phyloP scores from a whole-genome alignment of 2,797 vertebrate species.

The Sphaeramia orbicularis region DNA sequence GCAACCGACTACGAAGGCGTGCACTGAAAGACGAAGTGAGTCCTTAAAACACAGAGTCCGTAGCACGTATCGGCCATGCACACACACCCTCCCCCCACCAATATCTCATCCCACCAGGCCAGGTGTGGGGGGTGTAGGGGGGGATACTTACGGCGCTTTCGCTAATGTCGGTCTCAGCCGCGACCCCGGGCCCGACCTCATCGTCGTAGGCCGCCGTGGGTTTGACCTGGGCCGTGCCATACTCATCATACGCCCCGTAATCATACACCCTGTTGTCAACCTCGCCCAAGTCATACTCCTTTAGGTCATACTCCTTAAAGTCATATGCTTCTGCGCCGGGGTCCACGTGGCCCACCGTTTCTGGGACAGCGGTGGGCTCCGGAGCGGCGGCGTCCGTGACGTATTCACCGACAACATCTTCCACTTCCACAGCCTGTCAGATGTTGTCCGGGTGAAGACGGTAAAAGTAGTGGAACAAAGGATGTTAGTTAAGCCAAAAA shows the following conservation, averaged over 20 bases:
- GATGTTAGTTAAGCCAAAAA: constrained; percentile 92
- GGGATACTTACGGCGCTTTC: constrained; percentile 92
- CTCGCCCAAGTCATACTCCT: constrained; percentile 84
- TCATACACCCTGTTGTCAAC: constrained; percentile 89
- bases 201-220: constrained; percentile 85
- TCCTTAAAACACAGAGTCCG: constrained; percentile 33
- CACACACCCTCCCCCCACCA: constrained; percentile 46
- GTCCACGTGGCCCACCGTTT: constrained; percentile 76
- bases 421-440: constrained; percentile 89
- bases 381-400: constrained; percentile 87
- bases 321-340: constrained; percentile 78
- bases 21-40: constrained; percentile 54
- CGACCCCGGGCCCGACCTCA: constrained; percentile 95
- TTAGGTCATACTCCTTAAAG: constrained; percentile 87
- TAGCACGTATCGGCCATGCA: constrained; percentile 55
- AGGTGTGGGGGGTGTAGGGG: constrained; percentile 9
- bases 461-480: constrained; percentile 67
- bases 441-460: constrained; percentile 86
- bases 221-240: constrained; percentile 90
- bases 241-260: constrained; percentile 96
- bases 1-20: constrained; percentile 46
- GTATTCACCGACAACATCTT: constrained; percentile 90
- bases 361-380: constrained; percentile 83
- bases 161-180: constrained; percentile 94
- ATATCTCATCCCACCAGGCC: background rate